Conservation (phyloP, 2,113 vertebrate genomes). For the Tinamus guttatus region DNA sequence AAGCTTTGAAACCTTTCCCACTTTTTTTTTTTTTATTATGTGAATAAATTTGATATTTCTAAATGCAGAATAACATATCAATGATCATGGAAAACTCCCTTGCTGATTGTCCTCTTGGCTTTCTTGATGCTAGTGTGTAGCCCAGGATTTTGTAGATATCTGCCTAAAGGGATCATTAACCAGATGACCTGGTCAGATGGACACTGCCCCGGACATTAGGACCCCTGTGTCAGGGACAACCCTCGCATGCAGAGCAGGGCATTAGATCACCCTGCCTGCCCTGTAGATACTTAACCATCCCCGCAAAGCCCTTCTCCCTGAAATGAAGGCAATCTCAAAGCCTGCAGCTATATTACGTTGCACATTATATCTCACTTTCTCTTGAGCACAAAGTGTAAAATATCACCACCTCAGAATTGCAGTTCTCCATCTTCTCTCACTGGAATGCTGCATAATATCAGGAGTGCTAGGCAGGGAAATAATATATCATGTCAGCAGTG, state of each 20-base stretch:
- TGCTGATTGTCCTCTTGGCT: neutral
- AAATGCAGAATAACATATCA: neutral
- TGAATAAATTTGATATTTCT: neutral
- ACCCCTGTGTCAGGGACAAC: neutral
- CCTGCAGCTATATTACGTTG: neutral
- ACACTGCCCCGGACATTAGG: neutral
- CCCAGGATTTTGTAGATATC: neutral
- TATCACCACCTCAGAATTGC: neutral
- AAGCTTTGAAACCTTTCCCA: neutral
- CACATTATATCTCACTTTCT: neutral
- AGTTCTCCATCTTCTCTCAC: neutral
- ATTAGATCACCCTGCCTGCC: neutral
- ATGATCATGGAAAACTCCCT: neutral
- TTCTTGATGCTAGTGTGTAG: neutral
- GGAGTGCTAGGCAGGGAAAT: neutral
- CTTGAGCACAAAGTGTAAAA: neutral
- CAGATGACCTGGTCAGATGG: neutral
- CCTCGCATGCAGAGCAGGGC: accelerated
- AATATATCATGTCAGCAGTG: neutral
- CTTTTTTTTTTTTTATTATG: neutral
- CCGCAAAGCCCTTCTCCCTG: neutral
- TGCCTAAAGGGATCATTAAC: neutral
- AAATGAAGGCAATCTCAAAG: neutral
- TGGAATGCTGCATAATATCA: neutral
- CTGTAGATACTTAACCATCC: neutral